phyloP scores from a whole-genome alignment of 2,113 vertebrate species.

The Plestiodon gilberti region DNA sequence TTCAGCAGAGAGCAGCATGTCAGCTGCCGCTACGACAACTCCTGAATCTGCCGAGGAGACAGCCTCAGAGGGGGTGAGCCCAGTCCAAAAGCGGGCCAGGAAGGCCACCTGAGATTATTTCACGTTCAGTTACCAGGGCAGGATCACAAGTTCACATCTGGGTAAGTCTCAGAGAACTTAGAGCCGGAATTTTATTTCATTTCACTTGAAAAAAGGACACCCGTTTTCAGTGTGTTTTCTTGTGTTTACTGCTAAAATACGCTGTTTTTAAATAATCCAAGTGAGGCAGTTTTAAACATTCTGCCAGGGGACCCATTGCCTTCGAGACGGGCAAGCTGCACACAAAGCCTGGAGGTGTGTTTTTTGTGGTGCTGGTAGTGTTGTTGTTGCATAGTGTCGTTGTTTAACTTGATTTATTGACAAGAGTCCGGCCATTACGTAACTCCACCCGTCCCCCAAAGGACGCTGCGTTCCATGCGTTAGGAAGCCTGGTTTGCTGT shows the following conservation, averaged over 20 bases:
- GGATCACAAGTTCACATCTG: slow-evolving; percentile 28
- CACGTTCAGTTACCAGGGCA: not conserved
- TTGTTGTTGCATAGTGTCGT: slow-evolving; percentile 35
- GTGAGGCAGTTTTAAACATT: not conserved
- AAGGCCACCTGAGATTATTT: fast-evolving
- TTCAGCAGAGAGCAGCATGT: slow-evolving; percentile 50
- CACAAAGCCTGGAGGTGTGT: not conserved
- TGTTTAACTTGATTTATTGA: slow-evolving; percentile 35
- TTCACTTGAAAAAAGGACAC: fast-evolving
- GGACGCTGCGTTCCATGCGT: not conserved
- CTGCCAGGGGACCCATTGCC: slow-evolving; percentile 41
- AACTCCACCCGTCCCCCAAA: slow-evolving; percentile 28
- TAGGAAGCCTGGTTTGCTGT: not conserved
- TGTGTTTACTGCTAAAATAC: not conserved
- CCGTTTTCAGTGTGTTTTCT: not conserved
- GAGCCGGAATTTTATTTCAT: fast-evolving
- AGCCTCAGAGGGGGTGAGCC: slow-evolving; percentile 1
- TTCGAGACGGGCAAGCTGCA: not conserved
- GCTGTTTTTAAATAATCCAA: not conserved
- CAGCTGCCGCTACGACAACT: not conserved
- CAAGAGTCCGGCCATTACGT: slow-evolving; percentile 23
- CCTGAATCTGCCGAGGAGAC: slow-evolving; percentile 3
- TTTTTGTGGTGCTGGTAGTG: not conserved
- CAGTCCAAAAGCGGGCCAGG: not conserved
- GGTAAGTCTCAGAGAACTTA: slow-evolving; percentile 20